Base-by-base conservation (phyloP, 2,113 vertebrate genomes). In the Scopus umbretta region DNA sequence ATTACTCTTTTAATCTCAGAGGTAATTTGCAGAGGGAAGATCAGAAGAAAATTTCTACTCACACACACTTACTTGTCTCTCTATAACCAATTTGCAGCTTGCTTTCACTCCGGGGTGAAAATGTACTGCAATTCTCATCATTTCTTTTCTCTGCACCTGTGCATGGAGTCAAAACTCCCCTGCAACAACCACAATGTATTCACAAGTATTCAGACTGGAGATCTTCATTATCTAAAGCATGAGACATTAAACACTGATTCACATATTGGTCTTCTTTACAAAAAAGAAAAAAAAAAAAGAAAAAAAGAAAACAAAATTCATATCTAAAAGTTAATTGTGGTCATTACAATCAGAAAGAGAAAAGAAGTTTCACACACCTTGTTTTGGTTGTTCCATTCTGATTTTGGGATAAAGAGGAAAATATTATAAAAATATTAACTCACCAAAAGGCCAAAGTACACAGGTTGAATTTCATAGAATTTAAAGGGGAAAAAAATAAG, bases 1-100 rank as follows among this genome's bases (percentile, higher is more conserved):
- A 87, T 94, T 92, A 94, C 38, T n/a, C 15, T 71, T 94, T 91
- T 92, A 94, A 93, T 90, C 80, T 81, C 61, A 52, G 55, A 90
- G 92, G 71, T 79, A 95, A 86, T 88, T 94, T 95, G 59, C 62
- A 87, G 61, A 84, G 19, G 9, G 50, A 92, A 90, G 40, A 95
- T 52, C 55, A 73, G 79, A 52, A 16, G 47, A 79, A 91, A 83
- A 62, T 72, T 91, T 92, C 72, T 15, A 22, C 68, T 93, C 80
- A 42, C 36, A 80, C 49, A 72, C 38, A 36, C 53, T 83, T 86
- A 22, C 6, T 84, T 86, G 65, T 86, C 38, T 61, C 30, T 94
- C 5, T 50, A 2, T 63, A 86, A 55, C 12, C 40, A 74, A 78
- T 90, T 58, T 16, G 5, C 38, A 80, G 62, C 42, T 94, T 93